A percentile compares a stretch with the other conserved stretches of the same genome.
Evolutionary conservation across 2,113 vertebrate species (phyloP).

Genomic region (Embiotoca jacksoni): DNA sequence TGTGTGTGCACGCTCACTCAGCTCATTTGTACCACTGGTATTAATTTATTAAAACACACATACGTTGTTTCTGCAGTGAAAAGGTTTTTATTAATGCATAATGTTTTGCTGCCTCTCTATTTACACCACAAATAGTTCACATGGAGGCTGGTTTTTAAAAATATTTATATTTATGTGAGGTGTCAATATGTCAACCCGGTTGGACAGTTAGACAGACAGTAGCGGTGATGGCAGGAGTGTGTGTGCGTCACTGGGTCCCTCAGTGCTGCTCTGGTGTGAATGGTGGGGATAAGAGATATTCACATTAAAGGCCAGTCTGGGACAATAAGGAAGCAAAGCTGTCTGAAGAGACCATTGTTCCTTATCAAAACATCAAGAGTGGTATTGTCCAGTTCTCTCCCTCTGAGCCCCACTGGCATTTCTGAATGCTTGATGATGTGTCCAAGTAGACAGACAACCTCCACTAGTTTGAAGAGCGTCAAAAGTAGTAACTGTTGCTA

Average conservation of each 20-base stretch:
- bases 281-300: conserved; percentile 74
- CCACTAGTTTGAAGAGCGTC: conserved; percentile 18
- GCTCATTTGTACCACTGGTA: background rate
- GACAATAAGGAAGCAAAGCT: conserved; percentile 71
- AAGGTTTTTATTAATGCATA: background rate
- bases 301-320: conserved; percentile 80
- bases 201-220: conserved; percentile 68
- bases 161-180: conserved; percentile 49
- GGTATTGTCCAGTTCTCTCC: conserved; percentile 77
- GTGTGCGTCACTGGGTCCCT: conserved; percentile 55
- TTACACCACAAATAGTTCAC: conserved; percentile 10
- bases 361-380: conserved; percentile 82
- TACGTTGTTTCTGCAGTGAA: background rate
- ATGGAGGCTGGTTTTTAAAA: conserved; percentile 21
- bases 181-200: conserved; percentile 70
- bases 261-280: conserved; percentile 60
- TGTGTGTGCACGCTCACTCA: background rate
- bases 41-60: conserved; percentile 22
- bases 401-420: conserved; percentile 80
- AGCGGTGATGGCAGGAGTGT: conserved; percentile 46
- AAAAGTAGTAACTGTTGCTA: conserved; percentile 22
- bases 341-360: conserved; percentile 82
- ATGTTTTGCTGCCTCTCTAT: conserved; percentile 9
- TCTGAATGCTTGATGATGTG: conserved; percentile 69
- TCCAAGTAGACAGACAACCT: conserved; percentile 44